Evolutionary conservation across 1,140 invertebrate genomes (phyloP), one percentile per base, ranked within the genome.

Genomic region (Euglossa dilemma): DNA sequence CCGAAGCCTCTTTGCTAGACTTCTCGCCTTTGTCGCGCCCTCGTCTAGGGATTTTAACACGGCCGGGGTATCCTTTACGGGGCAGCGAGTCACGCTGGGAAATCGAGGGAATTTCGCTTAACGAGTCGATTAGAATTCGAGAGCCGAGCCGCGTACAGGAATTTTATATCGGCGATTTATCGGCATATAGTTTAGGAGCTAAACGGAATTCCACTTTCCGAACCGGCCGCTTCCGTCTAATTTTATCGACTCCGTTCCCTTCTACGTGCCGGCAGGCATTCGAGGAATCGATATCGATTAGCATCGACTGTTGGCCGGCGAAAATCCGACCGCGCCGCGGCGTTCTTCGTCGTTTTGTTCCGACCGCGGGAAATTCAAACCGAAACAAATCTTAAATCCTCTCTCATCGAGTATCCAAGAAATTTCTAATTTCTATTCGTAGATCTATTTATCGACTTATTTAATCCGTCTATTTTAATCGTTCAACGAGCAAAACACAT

Each of bases 241-340:
- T 84, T 52, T 87, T 71, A 76, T 76, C 56, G 50, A 3, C 71
- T 16, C 20, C 28, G 61, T 66, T 80, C 36, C 79, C 83, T 87
- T 87, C 83, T 87, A 87, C 86, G 86, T 61, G 72, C 59, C 52
- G 45, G 50, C 43, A 36, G 47, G 61, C 54, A 73, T 83, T 75
- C 66, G 72, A 61, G 81, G 63, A 87, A 87, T 87, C 82, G 75
- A 64, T 75, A 76, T 86, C 72, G 72, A 87, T 87, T 87, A 87
- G 82, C 86, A 87, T 87, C 66, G 25, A 56, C 47, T 73, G 77
- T 84, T 84, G 74, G 56, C 8, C 9, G 45, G 80, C 56, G 73
- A 83, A 83, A 76, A 83, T 77, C 36, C 52, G 16, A 47, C 52
- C 18, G 7, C 23, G 18, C 20, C n/a, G 69, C 69, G 45, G 18